Evolutionary conservation across 1,140 invertebrate genomes (phyloP).

Genomic region (Ceratoteleas bidentatus): DNA sequence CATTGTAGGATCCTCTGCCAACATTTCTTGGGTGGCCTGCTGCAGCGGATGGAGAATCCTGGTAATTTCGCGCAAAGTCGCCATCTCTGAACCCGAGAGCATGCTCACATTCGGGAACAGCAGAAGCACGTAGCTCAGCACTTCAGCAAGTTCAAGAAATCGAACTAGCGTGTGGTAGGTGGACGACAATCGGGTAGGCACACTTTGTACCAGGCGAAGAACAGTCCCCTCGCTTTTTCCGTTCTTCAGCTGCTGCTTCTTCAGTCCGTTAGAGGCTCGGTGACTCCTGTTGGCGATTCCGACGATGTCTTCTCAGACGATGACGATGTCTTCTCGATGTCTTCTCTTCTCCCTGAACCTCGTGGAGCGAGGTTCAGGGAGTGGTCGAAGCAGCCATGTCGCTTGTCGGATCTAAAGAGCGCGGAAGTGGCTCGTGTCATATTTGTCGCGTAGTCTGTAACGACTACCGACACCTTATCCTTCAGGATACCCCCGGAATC

Average conservation of each 20-base stretch:
- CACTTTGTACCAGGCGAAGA: slow-evolving; percentile 28
- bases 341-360: no score
- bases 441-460: neutral
- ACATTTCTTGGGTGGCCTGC: slow-evolving; percentile 19
- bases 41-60: slow-evolving; percentile 6
- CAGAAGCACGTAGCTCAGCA: neutral
- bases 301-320: slow-evolving; percentile 3
- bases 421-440: neutral
- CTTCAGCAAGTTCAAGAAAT: slow-evolving; percentile 21
- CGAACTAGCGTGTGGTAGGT: slow-evolving; percentile 22
- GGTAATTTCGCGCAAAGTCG: slow-evolving; percentile 6
- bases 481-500: neutral
- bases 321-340: no score
- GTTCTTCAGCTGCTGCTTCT: neutral
- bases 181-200: slow-evolving; percentile 57
- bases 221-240: neutral
- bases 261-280: neutral
- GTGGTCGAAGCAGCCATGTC: neutral
- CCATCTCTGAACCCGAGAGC: slow-evolving; percentile 7
- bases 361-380: neutral
- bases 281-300: neutral
- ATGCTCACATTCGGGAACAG: slow-evolving; percentile 17
- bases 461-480: neutral
- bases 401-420: neutral
- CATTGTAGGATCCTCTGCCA: slow-evolving; percentile 9